phyloP scores from a whole-genome alignment of 2,888 invertebrate genomes.

The Caenorhabditis sp. region DNA sequence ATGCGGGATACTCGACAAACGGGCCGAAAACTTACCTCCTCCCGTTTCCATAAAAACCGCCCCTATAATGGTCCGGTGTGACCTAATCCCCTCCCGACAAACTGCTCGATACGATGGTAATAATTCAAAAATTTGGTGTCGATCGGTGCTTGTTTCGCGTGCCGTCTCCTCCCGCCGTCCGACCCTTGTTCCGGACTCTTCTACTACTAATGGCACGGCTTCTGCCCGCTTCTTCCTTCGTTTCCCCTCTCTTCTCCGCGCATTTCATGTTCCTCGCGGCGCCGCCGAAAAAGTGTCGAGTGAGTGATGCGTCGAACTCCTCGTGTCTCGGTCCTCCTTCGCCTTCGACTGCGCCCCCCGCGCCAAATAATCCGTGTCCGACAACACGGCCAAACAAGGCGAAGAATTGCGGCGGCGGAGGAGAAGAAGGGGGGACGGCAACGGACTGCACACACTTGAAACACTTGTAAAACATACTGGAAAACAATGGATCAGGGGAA shows the following conservation, averaged over 20 bases:
- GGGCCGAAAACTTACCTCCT: too few relatives aligned
- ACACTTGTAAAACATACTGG: conserved; percentile 15
- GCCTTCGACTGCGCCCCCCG: conserved; percentile 38
- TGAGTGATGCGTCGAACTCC: conserved; percentile 62
- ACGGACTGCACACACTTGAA: conserved; percentile 19
- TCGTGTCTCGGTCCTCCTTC: conserved; percentile 5
- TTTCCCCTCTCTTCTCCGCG: conserved; percentile 8
- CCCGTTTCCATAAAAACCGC: conserved; percentile 30
- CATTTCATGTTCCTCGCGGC: conserved; percentile 43
- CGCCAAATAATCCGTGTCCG: conserved; percentile 44
- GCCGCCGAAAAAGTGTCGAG: conserved; percentile 53
- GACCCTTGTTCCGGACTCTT: conserved; percentile 26
- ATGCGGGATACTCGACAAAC: too few relatives aligned
- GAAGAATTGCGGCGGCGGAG: too few relatives aligned
- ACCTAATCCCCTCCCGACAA: conserved; percentile 37
- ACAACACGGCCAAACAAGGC: conserved; percentile 21
- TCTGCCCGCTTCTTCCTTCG: conserved; percentile 4
- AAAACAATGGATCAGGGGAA: too few relatives aligned
- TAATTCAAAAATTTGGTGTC: conserved; percentile 59
- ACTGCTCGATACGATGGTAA: conserved; percentile 44
- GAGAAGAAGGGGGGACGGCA: conserved; percentile 22
- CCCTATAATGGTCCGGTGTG: conserved; percentile 15
- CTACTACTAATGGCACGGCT: conserved; percentile 51
- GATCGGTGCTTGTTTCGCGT: conserved; percentile 26
- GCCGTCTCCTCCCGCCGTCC: too few relatives aligned